Conservation (phyloP, 2,797 vertebrate species). For the Ctenopoma kingsleyae region DNA sequence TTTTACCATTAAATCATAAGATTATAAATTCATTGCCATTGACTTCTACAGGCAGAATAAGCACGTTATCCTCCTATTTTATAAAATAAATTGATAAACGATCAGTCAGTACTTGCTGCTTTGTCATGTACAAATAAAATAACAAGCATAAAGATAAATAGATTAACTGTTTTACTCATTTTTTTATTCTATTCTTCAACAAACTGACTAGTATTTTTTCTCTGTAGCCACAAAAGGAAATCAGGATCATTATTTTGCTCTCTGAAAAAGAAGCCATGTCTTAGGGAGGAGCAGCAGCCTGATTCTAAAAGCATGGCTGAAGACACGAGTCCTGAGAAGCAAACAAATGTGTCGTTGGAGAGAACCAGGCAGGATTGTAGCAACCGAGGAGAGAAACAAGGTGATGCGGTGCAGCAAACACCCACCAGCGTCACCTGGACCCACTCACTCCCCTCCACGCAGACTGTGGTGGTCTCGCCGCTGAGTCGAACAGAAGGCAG, state of each 20-base stretch:
- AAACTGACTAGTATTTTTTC: conserved; percentile 23
- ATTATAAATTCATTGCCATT: neutral
- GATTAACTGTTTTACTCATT: neutral
- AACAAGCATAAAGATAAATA: neutral
- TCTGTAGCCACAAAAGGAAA: conserved; percentile 70
- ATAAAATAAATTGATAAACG: too few species aligned
- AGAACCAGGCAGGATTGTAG: conserved; percentile 13
- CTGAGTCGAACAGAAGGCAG: conserved; percentile 69
- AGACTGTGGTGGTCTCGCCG: conserved; percentile 73
- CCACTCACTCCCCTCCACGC: conserved; percentile 50
- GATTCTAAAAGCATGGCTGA: conserved; percentile 39
- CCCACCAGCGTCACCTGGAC: conserved; percentile 36
- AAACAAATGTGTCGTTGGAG: neutral
- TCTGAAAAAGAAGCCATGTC: conserved; percentile 61
- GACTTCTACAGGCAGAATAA: neutral
- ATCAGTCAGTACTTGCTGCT: too few species aligned
- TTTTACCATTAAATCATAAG: neutral
- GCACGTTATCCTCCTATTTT: neutral
- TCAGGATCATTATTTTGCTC: conserved; percentile 20
- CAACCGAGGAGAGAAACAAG: conserved; percentile 25
- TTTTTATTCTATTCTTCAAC: too few species aligned
- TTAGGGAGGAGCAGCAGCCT: conserved; percentile 35
- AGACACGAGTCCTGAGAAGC: conserved; percentile 26
- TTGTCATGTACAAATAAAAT: neutral
- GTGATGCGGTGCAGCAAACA: conserved; percentile 5